Evolutionary conservation across 1,140 invertebrate genomes (phyloP).

Genomic region (Anoplophora glabripennis): DNA sequence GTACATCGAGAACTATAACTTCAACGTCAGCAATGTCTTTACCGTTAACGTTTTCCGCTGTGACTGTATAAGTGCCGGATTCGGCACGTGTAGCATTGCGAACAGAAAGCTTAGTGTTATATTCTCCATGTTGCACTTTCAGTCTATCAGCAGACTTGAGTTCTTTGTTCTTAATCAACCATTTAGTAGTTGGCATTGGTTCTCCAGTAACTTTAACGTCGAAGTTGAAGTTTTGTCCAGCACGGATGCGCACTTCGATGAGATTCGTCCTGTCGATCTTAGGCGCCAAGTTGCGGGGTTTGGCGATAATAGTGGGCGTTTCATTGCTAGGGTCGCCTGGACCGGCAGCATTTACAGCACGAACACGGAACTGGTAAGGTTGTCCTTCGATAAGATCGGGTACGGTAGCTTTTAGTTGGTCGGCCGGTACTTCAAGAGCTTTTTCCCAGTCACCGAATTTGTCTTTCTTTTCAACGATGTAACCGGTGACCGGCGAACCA

Average conservation of each 20-base stretch:
- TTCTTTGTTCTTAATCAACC: conserved; percentile 75
- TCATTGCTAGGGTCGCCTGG: conserved; percentile 86
- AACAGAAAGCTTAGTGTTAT: conserved; percentile 86
- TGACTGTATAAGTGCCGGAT: conserved; percentile 87
- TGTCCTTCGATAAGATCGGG: conserved; percentile 88
- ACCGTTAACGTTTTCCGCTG: conserved; percentile 90
- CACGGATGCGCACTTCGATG: conserved; percentile 81
- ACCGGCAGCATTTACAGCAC: conserved; percentile 90
- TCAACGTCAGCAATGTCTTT: conserved; percentile 88
- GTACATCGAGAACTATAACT: conserved; percentile 89
- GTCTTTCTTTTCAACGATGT: conserved; percentile 90
- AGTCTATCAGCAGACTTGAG: conserved; percentile 67
- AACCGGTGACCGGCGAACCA: conserved; percentile 82
- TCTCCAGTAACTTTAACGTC: conserved; percentile 84
- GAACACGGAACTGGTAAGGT: conserved; percentile 86
- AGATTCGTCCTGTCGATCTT: conserved; percentile 87
- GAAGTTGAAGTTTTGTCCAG: conserved; percentile 81
- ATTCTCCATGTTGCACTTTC: conserved; percentile 80
- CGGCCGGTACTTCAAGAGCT: conserved; percentile 76
- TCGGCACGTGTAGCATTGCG: conserved; percentile 82
- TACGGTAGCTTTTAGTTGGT: conserved; percentile 79
- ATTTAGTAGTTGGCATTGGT: conserved; percentile 86
- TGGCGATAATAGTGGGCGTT: conserved; percentile 85
- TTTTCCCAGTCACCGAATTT: conserved; percentile 95
- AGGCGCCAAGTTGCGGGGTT: conserved; percentile 81